Percentiles rank a stretch among this genome's conserved stretches.
These are phyloP conservation scores for Drosophila affinis DNA, from an alignment of 2,888 invertebrate species.

Conservation along the genomic window DNA sequence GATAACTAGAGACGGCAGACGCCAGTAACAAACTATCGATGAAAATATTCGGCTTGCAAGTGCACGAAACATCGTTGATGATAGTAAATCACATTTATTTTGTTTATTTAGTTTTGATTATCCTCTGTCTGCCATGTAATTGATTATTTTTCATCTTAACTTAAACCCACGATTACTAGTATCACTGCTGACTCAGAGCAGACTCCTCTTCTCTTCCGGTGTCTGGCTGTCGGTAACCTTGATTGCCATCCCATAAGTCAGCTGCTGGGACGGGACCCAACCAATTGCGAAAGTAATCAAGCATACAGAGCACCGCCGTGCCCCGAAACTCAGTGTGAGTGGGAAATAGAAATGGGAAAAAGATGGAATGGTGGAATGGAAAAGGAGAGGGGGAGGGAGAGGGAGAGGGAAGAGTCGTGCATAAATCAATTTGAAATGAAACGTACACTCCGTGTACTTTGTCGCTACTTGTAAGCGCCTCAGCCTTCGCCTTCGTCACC, in stretches of 20 bases:
- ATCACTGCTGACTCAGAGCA: not conserved
- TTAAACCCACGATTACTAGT: not conserved
- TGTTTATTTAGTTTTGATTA: not conserved
- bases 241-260: slow-evolving; percentile 37
- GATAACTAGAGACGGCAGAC: not conserved
- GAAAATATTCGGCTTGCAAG: not conserved
- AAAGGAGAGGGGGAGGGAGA: not conserved
- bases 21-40: not conserved
- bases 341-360: not conserved
- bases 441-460: slow-evolving; percentile 68
- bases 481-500: not conserved
- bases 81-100: not conserved
- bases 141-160: not conserved
- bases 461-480: slow-evolving; percentile 40
- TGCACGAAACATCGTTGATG: not conserved
- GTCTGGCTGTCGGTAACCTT: slow-evolving; percentile 6
- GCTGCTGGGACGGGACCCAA: slow-evolving; percentile 22
- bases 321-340: slow-evolving; percentile 20
- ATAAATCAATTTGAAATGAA: slow-evolving; percentile 80
- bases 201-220: slow-evolving; percentile 1
- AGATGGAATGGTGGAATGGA: not conserved
- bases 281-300: slow-evolving; percentile 66
- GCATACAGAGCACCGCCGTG: slow-evolving; percentile 25
- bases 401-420: slow-evolving; percentile 35
- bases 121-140: not conserved